A percentile compares a stretch with the other conserved stretches of the same genome.
These are phyloP conservation scores for Galeopterus variegatus DNA, from an alignment of 2,113 vertebrate species.

Conservation along the genomic window DNA sequence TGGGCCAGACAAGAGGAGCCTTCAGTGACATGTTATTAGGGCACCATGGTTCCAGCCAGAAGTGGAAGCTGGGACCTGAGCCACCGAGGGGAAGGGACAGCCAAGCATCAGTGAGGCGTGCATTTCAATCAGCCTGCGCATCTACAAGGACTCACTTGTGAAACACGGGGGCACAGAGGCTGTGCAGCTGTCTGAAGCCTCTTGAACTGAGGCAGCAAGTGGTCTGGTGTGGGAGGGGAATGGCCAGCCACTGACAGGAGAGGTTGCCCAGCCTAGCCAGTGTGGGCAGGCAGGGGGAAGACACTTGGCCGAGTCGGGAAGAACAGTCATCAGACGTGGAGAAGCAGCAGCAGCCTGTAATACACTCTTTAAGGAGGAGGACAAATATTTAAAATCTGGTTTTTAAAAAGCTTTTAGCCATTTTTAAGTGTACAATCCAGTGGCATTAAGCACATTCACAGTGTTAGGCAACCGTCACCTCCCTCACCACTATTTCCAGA, in stretches of 20 bases:
- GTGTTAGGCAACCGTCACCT: too few species aligned
- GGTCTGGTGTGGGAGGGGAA: not conserved
- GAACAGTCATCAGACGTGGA: not conserved
- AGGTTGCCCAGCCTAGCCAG: not conserved
- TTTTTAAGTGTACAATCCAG: too few species aligned
- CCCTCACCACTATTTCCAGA: too few species aligned
- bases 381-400: not conserved
- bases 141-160: not conserved
- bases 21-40: not conserved
- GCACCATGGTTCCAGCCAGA: not conserved
- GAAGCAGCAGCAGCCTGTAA: not conserved
- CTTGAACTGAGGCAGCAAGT: not conserved
- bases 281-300: not conserved
- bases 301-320: not conserved
- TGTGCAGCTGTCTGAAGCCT: not conserved
- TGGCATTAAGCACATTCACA: too few species aligned
- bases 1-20: too few species aligned
- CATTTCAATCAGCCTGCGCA: accelerated
- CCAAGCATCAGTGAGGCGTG: not conserved
- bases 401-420: too few species aligned
- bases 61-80: not conserved
- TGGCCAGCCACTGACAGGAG: too few species aligned
- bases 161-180: not conserved
- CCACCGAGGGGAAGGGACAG: too few species aligned
- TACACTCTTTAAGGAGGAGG: not conserved